These are phyloP conservation scores for Sturmia bella DNA, from an alignment of 2,888 invertebrate species.

Conservation along the genomic window DNA sequence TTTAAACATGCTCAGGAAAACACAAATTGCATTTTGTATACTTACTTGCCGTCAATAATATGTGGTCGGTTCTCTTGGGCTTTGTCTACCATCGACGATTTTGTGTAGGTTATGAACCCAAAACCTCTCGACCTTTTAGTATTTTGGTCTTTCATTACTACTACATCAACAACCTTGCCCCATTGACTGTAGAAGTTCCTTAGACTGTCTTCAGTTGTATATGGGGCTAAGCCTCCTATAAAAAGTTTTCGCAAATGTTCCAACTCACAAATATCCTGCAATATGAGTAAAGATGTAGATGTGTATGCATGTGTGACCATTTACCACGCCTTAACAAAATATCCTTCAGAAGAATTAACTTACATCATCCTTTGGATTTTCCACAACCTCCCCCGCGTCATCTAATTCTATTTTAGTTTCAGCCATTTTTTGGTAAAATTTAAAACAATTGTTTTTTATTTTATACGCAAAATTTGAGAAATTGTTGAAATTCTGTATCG, in stretches of 20 bases:
- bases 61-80: conserved; percentile 95
- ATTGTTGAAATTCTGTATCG: conserved; percentile 53
- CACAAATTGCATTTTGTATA: conserved; percentile 50
- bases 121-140: conserved; percentile 98
- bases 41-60: conserved; percentile 92
- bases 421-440: not conserved
- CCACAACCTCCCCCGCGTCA: conserved; percentile 40
- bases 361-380: conserved; percentile 73
- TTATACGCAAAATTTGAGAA: not conserved
- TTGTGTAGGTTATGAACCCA: conserved; percentile 98
- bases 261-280: conserved; percentile 80
- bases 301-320: not conserved
- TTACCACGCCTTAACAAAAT: not conserved
- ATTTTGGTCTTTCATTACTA: conserved; percentile 97
- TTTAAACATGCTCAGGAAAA: not conserved
- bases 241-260: conserved; percentile 95
- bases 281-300: conserved; percentile 7
- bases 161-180: conserved; percentile 98
- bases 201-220: conserved; percentile 94
- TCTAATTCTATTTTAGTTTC: not conserved
- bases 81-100: conserved; percentile 96
- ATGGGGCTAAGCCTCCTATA: conserved; percentile 97
- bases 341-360: conserved; percentile 49
- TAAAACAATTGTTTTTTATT: not conserved
- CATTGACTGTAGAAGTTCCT: conserved; percentile 97